Conservation (phyloP, 2,888 invertebrate genomes). For the Galerucella pusilla region DNA sequence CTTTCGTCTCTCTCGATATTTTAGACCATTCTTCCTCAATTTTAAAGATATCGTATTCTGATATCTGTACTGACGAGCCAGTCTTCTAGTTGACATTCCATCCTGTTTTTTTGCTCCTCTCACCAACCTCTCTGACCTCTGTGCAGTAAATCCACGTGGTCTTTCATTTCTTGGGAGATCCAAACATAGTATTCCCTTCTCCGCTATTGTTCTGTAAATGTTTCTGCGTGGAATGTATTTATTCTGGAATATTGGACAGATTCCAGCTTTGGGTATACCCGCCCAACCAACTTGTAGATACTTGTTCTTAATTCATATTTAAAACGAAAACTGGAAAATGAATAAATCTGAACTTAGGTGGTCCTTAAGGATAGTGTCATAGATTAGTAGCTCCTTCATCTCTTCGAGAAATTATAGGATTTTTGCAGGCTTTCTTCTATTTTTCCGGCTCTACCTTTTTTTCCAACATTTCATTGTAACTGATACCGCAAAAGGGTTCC, state of each 20-base stretch:
- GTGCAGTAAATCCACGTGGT: conserved; percentile 12
- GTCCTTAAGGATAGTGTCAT: too few species aligned
- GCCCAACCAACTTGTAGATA: not conserved
- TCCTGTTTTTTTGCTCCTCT: conserved; percentile 17
- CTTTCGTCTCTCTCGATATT: too few species aligned
- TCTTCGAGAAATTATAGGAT: too few species aligned
- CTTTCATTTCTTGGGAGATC: conserved; percentile 13
- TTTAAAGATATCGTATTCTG: not conserved
- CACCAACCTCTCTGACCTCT: conserved; percentile 10
- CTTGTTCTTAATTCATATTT: not conserved
- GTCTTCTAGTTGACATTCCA: not conserved
- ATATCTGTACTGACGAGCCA: not conserved
- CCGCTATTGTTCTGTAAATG: not conserved
- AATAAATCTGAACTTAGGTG: too few species aligned
- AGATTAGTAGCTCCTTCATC: too few species aligned
- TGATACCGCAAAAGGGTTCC: too few species aligned
- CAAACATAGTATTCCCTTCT: not conserved
- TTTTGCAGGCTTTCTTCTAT: too few species aligned
- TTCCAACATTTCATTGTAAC: too few species aligned
- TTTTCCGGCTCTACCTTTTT: too few species aligned
- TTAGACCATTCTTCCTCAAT: not conserved
- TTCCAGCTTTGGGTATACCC: not conserved
- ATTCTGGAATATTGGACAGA: not conserved
- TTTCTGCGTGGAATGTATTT: not conserved
- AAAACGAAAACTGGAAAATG: too few species aligned